Percentiles rank a stretch among this genome's conserved stretches.
Conservation (phyloP, 2,797 vertebrate species). For the Thripadectes ignobilis region DNA sequence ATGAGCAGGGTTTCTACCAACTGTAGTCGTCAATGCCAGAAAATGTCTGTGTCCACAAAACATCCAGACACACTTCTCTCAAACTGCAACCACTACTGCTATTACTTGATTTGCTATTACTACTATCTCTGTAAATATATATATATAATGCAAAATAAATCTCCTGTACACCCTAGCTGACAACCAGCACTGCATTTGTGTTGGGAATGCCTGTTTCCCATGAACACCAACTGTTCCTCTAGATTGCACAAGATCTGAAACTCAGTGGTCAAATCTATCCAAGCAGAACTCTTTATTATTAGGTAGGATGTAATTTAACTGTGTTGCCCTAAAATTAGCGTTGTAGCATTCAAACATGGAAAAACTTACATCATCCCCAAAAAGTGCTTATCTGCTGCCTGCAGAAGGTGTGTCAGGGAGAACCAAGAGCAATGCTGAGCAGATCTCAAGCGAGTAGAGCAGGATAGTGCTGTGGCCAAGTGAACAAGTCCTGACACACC, state of each 20-base stretch:
- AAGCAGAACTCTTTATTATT: background rate
- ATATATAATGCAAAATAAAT: background rate
- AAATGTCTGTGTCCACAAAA: constrained; percentile 38
- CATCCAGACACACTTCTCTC: background rate
- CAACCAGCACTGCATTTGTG: background rate
- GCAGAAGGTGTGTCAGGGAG: constrained; percentile 28
- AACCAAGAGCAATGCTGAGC: background rate
- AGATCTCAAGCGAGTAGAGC: constrained; percentile 11
- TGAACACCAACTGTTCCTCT: background rate
- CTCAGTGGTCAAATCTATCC: background rate
- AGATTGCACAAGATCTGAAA: background rate
- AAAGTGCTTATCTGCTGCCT: constrained; percentile 8
- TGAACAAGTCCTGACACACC: constrained; percentile 53
- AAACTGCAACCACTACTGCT: background rate
- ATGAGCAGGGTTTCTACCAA: background rate
- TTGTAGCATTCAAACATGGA: background rate
- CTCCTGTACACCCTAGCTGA: background rate
- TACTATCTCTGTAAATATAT: background rate
- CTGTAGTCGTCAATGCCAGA: background rate
- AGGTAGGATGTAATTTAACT: background rate
- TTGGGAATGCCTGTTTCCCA: background rate
- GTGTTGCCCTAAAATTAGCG: background rate
- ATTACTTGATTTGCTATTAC: background rate
- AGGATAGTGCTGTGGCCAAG: background rate
- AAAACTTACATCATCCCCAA: constrained; percentile 24